Base-by-base conservation (phyloP, 2,888 invertebrate species). In the Trisateles emortualis region DNA sequence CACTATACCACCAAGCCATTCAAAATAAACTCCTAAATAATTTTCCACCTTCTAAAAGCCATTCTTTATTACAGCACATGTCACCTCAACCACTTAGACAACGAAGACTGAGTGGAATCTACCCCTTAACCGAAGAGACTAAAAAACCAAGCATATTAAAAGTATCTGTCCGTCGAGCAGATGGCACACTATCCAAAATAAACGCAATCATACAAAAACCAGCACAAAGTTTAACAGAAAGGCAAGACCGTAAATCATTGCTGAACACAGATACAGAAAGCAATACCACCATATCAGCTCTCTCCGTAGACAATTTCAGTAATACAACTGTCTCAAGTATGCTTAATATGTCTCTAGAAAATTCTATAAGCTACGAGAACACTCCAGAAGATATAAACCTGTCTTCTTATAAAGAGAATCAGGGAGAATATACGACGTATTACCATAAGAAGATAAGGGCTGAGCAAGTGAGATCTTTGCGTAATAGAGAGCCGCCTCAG, bases 31-130 rank as follows among this genome's bases (percentile, higher is more conserved):
- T n/a, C n/a, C n/a, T n/a, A n/a, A n/a, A n/a, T n/a, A n/a, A n/a
- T n/a, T n/a, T n/a, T n/a, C n/a, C n/a, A n/a, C n/a, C n/a, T n/a
- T n/a, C n/a, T n/a, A n/a, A n/a, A n/a, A n/a, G n/a, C n/a, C n/a
- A n/a, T n/a, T n/a, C n/a, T n/a, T n/a, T 75, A n/a, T 14, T 76
- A 13, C 71, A 82, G 82, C 60, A 52, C 8, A 45, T 48, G 3
- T 42, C 67, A 2, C 57, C 55, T 33, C 52, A 51, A 9, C 72
- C 73, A 4, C 32, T 55, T 54, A 69, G 74, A 1, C 69, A 74
- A 11, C 76, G 83, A n/a, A 69, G 65, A 14, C 1, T 88, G 4
- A 90, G 86, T 24, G 87, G 87, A 0, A 80, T 88, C 10, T 86
- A 84, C 48, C 84, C 87, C 0, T 61, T 87, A 1, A 50, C 65